These are phyloP conservation scores for Drosophila eohydei DNA, from an alignment of 2,888 invertebrate genomes.

Conservation along the genomic window DNA sequence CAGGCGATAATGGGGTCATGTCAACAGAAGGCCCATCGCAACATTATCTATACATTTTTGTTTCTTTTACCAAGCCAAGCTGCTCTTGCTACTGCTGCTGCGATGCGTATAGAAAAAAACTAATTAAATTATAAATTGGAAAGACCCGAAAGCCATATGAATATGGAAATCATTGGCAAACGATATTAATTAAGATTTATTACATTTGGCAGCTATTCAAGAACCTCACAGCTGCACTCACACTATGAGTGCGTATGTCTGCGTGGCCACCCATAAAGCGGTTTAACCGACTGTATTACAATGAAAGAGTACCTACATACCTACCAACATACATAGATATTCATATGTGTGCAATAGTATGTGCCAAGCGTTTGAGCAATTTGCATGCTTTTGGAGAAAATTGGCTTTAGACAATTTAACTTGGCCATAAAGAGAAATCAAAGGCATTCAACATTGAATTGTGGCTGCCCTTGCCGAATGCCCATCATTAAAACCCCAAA, in stretches of 20 bases:
- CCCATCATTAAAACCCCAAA: constrained; percentile 44
- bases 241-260: background rate
- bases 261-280: constrained; percentile 41
- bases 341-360: background rate
- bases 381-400: constrained; percentile 62
- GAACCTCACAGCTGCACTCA: constrained; percentile 20
- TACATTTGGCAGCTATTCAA: constrained; percentile 62
- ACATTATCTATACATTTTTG: constrained; percentile 53
- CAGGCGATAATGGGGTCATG: constrained; percentile 76
- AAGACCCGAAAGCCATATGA: constrained; percentile 46
- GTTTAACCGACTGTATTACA: constrained; percentile 22
- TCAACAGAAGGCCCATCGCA: constrained; percentile 62
- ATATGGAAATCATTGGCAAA: constrained; percentile 67
- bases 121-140: constrained; percentile 69
- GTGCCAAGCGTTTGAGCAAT: constrained; percentile 47
- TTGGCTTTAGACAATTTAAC: constrained; percentile 57
- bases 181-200: constrained; percentile 75
- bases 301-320: constrained; percentile 14
- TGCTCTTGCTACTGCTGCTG: constrained; percentile 3
- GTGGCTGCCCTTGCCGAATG: constrained; percentile 38
- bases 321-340: background rate
- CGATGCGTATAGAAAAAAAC: constrained; percentile 43
- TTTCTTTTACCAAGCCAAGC: constrained; percentile 37
- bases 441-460: constrained; percentile 51
- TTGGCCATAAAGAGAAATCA: constrained; percentile 54